Conservation (phyloP, 2,888 invertebrate species). For the Lucinisca nassula region DNA sequence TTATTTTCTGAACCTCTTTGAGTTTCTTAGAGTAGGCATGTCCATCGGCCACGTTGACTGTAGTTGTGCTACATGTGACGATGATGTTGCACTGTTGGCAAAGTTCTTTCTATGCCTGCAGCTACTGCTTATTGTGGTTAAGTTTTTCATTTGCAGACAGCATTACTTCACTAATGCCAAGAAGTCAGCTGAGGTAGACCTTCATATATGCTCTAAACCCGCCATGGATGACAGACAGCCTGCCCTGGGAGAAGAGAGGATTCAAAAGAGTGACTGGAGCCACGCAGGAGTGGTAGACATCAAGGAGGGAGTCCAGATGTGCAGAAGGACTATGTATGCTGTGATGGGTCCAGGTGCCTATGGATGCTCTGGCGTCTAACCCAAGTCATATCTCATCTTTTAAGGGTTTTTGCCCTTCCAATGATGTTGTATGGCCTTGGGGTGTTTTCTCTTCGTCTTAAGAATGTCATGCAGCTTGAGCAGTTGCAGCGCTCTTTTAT, state of each 20-base stretch:
- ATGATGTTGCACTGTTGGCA: neutral
- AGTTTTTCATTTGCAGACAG: neutral
- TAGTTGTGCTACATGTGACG: neutral
- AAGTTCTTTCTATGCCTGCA: neutral
- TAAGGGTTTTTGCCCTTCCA: neutral
- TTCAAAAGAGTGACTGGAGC: neutral
- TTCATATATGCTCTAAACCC: neutral
- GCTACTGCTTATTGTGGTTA: neutral
- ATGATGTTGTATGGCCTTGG: neutral
- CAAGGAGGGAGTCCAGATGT: neutral
- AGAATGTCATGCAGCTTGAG: neutral
- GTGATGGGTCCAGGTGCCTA: neutral
- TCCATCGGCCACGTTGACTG: neutral
- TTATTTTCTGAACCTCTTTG: too few species aligned
- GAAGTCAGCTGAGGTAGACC: neutral
- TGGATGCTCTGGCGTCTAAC: neutral
- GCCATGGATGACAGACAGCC: neutral
- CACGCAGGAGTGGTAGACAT: neutral
- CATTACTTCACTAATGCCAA: neutral
- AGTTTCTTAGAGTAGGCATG: neutral
- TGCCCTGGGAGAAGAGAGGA: neutral
- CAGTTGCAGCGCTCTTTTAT: neutral
- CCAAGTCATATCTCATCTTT: neutral
- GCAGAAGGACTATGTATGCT: neutral
- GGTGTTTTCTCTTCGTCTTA: neutral